These are phyloP conservation scores for Alviniconcha strummeri DNA, from an alignment of 2,888 invertebrate species.

Conservation along the genomic window DNA sequence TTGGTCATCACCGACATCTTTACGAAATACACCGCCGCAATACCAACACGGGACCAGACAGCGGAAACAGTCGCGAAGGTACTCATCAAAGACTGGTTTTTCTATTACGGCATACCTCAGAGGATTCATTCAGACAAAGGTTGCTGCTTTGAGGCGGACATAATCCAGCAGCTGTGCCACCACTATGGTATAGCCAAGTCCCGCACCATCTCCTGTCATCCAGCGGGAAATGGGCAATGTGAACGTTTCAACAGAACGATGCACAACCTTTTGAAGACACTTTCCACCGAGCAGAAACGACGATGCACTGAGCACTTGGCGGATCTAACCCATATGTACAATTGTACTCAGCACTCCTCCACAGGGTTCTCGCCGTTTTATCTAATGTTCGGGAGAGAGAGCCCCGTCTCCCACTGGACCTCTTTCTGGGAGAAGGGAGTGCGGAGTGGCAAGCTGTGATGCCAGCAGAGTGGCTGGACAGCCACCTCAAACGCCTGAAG, in stretches of 20 bases:
- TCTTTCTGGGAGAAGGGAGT: too few species aligned
- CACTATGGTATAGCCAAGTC: not conserved
- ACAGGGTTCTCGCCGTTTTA: not conserved
- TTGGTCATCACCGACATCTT: conserved; percentile 14
- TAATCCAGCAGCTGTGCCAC: not conserved
- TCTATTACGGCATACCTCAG: not conserved
- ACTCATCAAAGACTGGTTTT: not conserved
- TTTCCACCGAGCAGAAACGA: not conserved
- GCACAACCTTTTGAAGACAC: not conserved
- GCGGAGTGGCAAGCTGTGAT: too few species aligned
- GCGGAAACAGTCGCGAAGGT: conserved; percentile 1
- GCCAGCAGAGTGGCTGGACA: too few species aligned
- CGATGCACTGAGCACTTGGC: not conserved
- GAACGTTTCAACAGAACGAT: not conserved
- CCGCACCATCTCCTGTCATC: not conserved
- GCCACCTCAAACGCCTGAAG: too few species aligned
- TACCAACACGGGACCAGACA: conserved; percentile 11
- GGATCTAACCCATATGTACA: not conserved
- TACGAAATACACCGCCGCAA: conserved; percentile 4
- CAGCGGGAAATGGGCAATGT: not conserved
- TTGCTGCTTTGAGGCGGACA: not conserved
- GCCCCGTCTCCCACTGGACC: too few species aligned
- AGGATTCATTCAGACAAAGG: not conserved
- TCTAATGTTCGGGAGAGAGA: not conserved
- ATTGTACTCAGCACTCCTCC: not conserved